Evolutionary conservation across 2,113 vertebrate genomes (phyloP).

Genomic region (Pterocles gutturalis): DNA sequence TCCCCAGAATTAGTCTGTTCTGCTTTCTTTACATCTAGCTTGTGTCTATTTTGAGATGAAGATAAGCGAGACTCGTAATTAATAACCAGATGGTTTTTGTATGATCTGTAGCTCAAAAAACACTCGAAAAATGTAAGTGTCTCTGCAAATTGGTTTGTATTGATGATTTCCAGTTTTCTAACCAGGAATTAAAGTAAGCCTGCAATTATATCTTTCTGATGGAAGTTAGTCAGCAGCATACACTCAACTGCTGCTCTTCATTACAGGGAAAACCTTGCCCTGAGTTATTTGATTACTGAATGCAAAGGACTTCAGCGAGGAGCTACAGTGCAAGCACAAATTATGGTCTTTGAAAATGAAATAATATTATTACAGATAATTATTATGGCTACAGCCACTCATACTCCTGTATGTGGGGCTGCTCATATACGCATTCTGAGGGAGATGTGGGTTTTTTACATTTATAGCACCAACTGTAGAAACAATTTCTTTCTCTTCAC

Average conservation of each 20-base stretch:
- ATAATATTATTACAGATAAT: constrained; percentile 6
- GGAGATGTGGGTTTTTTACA: neutral
- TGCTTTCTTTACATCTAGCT: neutral
- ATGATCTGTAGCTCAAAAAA: neutral
- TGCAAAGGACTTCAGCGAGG: neutral
- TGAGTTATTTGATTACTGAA: neutral
- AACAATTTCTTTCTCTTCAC: neutral
- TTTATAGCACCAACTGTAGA: neutral
- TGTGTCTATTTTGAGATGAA: neutral
- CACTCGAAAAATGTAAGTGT: neutral
- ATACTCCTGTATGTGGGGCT: neutral
- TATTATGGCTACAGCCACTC: neutral
- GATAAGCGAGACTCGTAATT: neutral
- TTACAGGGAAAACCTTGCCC: neutral
- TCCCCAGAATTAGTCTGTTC: neutral
- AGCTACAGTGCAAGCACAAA: neutral
- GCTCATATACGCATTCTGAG: neutral
- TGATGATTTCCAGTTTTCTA: constrained; percentile 11
- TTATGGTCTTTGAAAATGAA: neutral
- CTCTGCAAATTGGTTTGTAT: constrained; percentile 8
- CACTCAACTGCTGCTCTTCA: neutral
- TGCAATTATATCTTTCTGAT: constrained; percentile 25
- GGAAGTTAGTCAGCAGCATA: neutral
- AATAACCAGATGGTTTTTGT: neutral
- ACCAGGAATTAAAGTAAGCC: neutral